Evolutionary conservation across 2,797 vertebrate genomes (phyloP), one percentile per base, ranked within the genome.

Genomic region (Pachyuromys duprasi): DNA sequence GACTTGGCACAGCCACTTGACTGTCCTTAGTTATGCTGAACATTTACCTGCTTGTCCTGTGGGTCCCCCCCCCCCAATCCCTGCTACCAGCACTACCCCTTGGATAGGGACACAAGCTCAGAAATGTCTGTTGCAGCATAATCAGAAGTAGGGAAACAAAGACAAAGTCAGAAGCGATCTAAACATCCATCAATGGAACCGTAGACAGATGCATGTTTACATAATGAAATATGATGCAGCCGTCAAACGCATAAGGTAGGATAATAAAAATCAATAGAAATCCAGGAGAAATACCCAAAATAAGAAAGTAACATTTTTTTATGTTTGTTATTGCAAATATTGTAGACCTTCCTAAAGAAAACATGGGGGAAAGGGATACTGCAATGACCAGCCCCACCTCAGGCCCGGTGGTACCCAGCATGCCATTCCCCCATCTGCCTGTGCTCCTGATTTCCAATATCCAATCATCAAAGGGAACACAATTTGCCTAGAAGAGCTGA

Each of bases 381-480:
- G 31, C 93, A 88, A 81, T n/a, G 36, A 87, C n/a, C 4, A 36
- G 0, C 36, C 42, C 31, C 22, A 24, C 62, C 20, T 4, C 33
- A n/a, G 86, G 42, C 39, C n/a, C 53, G 5, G 14, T n/a, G 57
- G 13, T 4, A 1, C 55, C 36, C 2, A n/a, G 24, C 20, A 53
- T 60, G 20, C 78, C 67, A 20, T 36, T 49, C 67, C 76, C 36
- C 28, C 49, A 95, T 92, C 83, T 76, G 74, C 1, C 0, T 90
- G 60, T 83, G 91, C 84, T 96, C 69, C 93, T 88, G 39, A 82
- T 95, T 97, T 97, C 97, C 95, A 87, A 12, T 93, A 97, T 95
- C 96, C 87, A 83, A 97, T 97, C 94, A 81, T 94, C 84, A 94
- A 97, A 97, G 92, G 95, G 76, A 76, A 88, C 92, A 96, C 53